A percentile compares a stretch with the other conserved stretches of the same genome.
These are phyloP conservation scores for Neopipo cinnamomea DNA, from an alignment of 2,113 vertebrate species.

Conservation along the genomic window DNA sequence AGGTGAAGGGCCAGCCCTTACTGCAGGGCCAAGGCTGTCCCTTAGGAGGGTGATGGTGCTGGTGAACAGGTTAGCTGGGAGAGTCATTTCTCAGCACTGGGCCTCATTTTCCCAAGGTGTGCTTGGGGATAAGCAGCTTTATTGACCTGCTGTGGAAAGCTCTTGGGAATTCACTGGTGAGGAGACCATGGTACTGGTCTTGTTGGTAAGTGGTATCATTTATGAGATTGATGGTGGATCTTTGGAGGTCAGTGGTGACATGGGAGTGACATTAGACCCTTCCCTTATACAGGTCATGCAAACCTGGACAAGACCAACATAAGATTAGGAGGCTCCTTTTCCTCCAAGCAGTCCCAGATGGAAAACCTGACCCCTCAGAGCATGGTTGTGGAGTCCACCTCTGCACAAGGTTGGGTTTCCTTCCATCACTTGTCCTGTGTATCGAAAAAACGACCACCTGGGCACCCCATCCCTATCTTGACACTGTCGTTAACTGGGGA, in stretches of 20 bases:
- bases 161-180: background rate
- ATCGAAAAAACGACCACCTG: background rate
- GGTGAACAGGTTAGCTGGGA: background rate
- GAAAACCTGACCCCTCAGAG: background rate
- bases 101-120: background rate
- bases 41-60: background rate
- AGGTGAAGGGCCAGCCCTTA: background rate
- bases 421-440: background rate
- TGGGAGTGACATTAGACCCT: background rate
- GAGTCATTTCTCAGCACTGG: background rate
- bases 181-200: background rate
- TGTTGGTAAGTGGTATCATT: background rate
- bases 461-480: background rate
- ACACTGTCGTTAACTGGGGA: background rate
- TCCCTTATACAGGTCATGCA: background rate
- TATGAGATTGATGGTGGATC: background rate
- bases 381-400: background rate
- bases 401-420: background rate
- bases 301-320: background rate
- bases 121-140: background rate
- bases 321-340: background rate
- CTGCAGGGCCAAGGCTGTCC: too few species aligned
- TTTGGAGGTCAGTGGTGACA: background rate
- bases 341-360: background rate
- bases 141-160: background rate